These are phyloP conservation scores for Nansenia antarctica DNA, from an alignment of 2,113 vertebrate genomes.

Conservation along the genomic window DNA sequence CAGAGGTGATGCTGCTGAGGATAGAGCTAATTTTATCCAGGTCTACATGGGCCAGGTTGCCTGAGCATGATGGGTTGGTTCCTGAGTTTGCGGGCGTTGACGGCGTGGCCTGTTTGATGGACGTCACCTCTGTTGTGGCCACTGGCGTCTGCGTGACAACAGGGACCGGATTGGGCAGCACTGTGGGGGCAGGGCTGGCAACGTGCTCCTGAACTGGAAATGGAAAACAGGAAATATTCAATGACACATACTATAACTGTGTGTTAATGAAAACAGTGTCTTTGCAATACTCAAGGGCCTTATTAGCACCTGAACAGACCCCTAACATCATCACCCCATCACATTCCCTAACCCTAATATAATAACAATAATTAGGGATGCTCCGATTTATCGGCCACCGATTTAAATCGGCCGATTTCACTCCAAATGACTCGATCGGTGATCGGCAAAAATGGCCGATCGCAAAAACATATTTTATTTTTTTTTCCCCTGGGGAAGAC, in stretches of 20 bases:
- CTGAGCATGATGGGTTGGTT: constrained; percentile 62
- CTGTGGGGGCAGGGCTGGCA: constrained; percentile 51
- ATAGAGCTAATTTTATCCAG: constrained; percentile 94
- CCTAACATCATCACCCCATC: too few species aligned
- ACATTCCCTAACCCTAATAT: too few species aligned
- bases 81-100: background rate
- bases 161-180: constrained; percentile 43
- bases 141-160: constrained; percentile 29
- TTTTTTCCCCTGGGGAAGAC: too few species aligned
- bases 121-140: constrained; percentile 7
- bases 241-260: background rate
- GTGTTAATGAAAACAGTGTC: background rate
- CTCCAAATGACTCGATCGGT: too few species aligned
- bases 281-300: background rate
- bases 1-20: constrained; percentile 88
- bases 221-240: background rate
- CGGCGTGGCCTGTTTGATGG: constrained; percentile 19
- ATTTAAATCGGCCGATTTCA: too few species aligned
- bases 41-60: constrained; percentile 83
- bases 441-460: too few species aligned
- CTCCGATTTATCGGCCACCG: too few species aligned
- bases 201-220: constrained; percentile 83
- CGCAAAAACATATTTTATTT: too few species aligned
- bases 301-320: too few species aligned
- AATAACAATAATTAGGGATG: too few species aligned